phyloP scores from a whole-genome alignment of 2,888 invertebrate genomes.

The Limnephilus auricula region DNA sequence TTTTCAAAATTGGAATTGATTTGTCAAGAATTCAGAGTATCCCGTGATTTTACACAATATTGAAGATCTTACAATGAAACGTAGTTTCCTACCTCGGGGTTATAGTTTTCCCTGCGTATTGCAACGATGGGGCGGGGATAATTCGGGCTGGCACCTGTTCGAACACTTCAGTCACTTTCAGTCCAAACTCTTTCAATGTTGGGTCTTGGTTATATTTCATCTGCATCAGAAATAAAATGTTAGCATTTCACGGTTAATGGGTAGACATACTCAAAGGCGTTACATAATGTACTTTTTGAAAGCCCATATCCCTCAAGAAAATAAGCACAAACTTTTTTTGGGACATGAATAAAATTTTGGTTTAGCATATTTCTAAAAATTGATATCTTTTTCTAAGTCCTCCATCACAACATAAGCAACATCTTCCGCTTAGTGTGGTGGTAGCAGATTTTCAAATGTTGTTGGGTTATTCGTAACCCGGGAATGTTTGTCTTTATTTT shows the following conservation, averaged over 20 bases:
- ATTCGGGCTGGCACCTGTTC: constrained; percentile 87
- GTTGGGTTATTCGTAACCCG: no score
- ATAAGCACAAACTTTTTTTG: constrained; percentile 64
- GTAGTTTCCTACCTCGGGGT: not conserved
- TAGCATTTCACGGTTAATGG: not conserved
- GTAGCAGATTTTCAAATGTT: no score
- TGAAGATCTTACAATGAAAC: not conserved
- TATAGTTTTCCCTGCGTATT: constrained; percentile 76
- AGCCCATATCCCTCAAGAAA: constrained; percentile 64
- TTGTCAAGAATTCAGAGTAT: no score
- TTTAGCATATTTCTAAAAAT: no score
- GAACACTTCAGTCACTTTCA: constrained; percentile 86
- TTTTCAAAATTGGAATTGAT: no score
- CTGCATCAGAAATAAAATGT: not conserved
- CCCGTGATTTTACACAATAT: not conserved
- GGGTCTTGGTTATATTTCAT: constrained; percentile 72
- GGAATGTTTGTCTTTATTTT: no score
- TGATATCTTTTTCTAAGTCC: no score
- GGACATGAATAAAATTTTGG: constrained; percentile 53
- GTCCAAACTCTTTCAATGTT: constrained; percentile 88
- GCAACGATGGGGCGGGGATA: constrained; percentile 85
- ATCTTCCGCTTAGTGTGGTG: no score
- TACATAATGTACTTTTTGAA: constrained; percentile 47
- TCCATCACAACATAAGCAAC: no score
- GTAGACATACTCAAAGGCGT: constrained; percentile 26